These are phyloP conservation scores for Paramormyrops kingsleyae DNA, from an alignment of 2,113 vertebrate genomes.

Conservation along the genomic window DNA sequence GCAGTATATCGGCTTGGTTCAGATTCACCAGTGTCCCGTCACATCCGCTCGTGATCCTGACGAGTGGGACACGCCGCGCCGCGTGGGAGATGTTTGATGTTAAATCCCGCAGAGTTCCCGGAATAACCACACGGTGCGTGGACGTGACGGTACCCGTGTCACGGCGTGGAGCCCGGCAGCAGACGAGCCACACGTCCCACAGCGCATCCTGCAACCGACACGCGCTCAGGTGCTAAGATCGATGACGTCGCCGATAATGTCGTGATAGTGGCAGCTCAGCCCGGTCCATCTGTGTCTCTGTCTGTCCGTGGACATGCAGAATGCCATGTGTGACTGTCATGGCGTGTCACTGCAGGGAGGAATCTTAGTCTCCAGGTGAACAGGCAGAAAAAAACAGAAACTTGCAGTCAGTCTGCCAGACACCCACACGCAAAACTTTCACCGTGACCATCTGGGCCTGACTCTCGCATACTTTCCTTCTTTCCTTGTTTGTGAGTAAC, in stretches of 20 bases:
- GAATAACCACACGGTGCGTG: background rate
- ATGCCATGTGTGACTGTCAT: background rate
- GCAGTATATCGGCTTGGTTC: background rate
- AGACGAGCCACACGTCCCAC: background rate
- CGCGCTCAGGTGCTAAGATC: background rate
- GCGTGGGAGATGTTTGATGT: background rate
- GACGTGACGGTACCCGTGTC: background rate
- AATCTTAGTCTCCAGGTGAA: constrained; percentile 5
- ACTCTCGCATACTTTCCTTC: background rate
- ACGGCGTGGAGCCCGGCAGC: background rate
- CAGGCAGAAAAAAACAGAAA: background rate
- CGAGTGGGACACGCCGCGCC: background rate
- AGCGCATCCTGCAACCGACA: background rate
- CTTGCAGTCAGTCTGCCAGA: background rate
- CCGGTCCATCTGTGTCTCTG: background rate
- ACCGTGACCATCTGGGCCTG: background rate
- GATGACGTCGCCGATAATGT: background rate
- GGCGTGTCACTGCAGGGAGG: background rate
- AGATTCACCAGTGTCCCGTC: background rate
- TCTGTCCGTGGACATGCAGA: background rate
- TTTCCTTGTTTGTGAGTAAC: background rate
- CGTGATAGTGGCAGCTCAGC: background rate
- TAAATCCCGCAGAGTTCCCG: background rate
- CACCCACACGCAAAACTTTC: background rate
- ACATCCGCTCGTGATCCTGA: background rate